phyloP scores from a whole-genome alignment of 2,113 vertebrate species.

The human (Homo sapiens) region GRCh38 chr2:19076501-19077000 shows the following conservation, averaged over 20 bases:
- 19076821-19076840: rapidly evolving
- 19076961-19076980: neutral
- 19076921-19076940: neutral
- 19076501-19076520: neutral
- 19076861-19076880: neutral
- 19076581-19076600: neutral
- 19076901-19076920: neutral
- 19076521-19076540: neutral
- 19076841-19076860: neutral
- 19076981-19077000: neutral
- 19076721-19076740: neutral
- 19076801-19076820: neutral
- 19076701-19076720: neutral
- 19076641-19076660: neutral
- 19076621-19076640: neutral
- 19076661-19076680: too few species aligned
- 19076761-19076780: too few species aligned
- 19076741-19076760: neutral
- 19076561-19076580: neutral
- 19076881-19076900: neutral
- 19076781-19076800: neutral
- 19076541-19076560: neutral
- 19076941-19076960: neutral
- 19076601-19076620: neutral
- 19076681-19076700: neutral